Percentiles rank a stretch among this genome's conserved stretches.
Conservation (phyloP, 2,113 vertebrate genomes). For the Podilymbus podiceps region DNA sequence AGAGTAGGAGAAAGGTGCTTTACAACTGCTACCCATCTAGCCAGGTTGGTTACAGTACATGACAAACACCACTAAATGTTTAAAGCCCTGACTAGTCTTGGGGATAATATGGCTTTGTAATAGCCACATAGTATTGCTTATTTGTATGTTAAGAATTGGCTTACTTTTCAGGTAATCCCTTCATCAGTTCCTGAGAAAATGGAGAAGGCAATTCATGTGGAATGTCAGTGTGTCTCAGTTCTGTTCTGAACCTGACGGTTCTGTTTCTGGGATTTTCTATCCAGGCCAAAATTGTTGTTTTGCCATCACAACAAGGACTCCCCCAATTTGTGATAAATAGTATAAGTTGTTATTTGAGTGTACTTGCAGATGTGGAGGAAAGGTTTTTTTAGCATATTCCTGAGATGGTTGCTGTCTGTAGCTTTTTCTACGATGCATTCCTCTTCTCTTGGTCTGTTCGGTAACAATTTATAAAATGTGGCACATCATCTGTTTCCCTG, state of each 20-base stretch:
- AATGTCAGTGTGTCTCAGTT: rapidly evolving
- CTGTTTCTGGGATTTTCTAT: background rate
- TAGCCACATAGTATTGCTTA: too few relatives aligned
- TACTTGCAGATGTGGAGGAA: background rate
- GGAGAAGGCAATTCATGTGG: rapidly evolving
- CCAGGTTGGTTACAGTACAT: too few relatives aligned
- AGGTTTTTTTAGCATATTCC: background rate
- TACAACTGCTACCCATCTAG: background rate
- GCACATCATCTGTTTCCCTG: background rate
- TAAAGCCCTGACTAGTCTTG: background rate
- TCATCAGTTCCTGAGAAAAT: rapidly evolving
- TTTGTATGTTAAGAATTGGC: rapidly evolving
- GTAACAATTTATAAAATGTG: background rate
- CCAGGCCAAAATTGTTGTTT: background rate
- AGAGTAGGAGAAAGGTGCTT: background rate
- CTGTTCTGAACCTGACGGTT: rapidly evolving
- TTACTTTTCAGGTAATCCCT: background rate
- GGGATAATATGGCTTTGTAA: background rate
- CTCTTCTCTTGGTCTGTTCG: background rate
- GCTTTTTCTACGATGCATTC: background rate
- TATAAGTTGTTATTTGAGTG: background rate
- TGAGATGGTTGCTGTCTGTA: background rate
- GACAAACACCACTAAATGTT: background rate
- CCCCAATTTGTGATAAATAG: background rate
- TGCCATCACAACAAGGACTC: background rate